Percentiles rank a stretch among this genome's conserved stretches.
Evolutionary conservation across 2,797 vertebrate species (phyloP).

Genomic region (Spinibarbus caldwelli): DNA sequence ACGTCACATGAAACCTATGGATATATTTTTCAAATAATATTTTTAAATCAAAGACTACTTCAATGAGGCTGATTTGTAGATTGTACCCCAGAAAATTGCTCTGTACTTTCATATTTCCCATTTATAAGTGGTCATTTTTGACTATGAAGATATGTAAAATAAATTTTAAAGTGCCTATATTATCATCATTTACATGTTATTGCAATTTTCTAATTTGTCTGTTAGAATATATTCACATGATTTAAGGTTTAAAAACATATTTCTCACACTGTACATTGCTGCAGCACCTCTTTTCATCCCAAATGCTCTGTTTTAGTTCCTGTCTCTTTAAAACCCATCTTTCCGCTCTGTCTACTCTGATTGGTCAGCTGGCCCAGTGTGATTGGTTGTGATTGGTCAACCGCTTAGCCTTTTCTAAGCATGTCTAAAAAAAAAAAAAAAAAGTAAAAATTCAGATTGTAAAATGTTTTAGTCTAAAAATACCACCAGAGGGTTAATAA

Average conservation of each 20-base stretch:
- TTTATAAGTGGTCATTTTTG: not conserved
- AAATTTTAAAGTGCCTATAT: not conserved
- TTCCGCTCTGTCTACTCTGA: not conserved
- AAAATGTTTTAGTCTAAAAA: not conserved
- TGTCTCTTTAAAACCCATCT: not conserved
- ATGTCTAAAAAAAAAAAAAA: not conserved
- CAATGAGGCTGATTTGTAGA: not conserved
- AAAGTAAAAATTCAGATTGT: not conserved
- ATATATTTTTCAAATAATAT: not conserved
- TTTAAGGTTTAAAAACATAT: not conserved
- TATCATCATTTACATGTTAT: not conserved
- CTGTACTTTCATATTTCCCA: not conserved
- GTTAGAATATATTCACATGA: not conserved
- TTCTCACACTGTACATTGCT: not conserved
- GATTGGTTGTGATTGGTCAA: not conserved
- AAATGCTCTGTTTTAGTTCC: not conserved
- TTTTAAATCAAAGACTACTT: not conserved
- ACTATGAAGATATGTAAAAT: not conserved
- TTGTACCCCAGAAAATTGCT: not conserved
- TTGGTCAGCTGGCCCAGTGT: not conserved
- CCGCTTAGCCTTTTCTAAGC: not conserved
- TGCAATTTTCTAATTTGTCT: not conserved
- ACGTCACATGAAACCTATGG: too few species aligned
- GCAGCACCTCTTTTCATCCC: not conserved
- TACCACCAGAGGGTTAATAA: not conserved